Base-by-base conservation (phyloP, 2,113 vertebrate genomes). In the Corydoras sp. region DNA sequence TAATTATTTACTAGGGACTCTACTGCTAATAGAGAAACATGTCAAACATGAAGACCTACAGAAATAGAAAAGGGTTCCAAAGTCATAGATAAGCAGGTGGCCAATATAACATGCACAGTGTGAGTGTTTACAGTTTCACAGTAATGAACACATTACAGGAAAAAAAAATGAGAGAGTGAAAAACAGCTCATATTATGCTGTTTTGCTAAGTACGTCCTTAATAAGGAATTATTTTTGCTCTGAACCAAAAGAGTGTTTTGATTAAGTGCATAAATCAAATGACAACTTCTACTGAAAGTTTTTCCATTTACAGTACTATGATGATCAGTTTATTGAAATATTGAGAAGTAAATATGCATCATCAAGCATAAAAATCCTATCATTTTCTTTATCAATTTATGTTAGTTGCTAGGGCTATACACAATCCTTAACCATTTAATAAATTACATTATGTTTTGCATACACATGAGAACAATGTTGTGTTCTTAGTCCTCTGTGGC, bases 221-320 rank as follows among this genome's bases (percentile, higher is more conserved):
- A 77, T 69, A 67, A 75, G 72, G 65, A 79, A 75, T 71, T 78
- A 77, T 75, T 64, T 30, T 43, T 48, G 31, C 32, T 62, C 69
- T 66, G 75, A 76, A 71, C 61, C 75, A 73, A 67, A 50, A 51
- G 61, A 64, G 73, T 62, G 62, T 77, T 77, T 77, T 53, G 75
- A 32, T 69, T 72, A 49, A 68, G 62, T 62, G 55, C 43, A 49
- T 68, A 65, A 69, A 72, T 51, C 24, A 62, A 51, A 69, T 77
- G 77, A 78, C 60, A 69, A 72, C 68, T 77, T 71, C 63, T 69
- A 81, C 71, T 62, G 30, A 72, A 15, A 55, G 51, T 9, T 62
- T 66, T 76, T 76, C 50, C 65, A 53, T 66, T 32, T 29, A 63
- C 62, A 54, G 69, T 24, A 24, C 18, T 24, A 24, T 24, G 68